phyloP scores from a whole-genome alignment of 2,797 vertebrate species.

The Paguma larvata region DNA sequence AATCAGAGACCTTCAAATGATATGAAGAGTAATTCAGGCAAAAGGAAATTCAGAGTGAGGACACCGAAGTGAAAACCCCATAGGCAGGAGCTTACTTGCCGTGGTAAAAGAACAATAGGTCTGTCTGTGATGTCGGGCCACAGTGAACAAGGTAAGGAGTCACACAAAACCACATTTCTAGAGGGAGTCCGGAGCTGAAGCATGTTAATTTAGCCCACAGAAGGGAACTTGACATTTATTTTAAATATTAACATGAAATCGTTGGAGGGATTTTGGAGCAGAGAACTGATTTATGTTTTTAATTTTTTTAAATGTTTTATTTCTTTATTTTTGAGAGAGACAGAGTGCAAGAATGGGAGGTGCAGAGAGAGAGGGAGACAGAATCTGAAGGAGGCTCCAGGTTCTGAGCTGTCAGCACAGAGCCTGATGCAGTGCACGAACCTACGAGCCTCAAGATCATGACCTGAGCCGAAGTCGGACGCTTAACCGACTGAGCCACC shows the following conservation, averaged over 20 bases:
- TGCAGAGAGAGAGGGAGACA: too few species aligned
- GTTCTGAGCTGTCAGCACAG: too few species aligned
- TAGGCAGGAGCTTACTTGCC: not conserved
- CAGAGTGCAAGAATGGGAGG: too few species aligned
- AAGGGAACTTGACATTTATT: not conserved
- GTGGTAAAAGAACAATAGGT: not conserved
- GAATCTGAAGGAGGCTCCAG: too few species aligned
- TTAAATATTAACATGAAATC: not conserved
- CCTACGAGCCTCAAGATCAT: too few species aligned
- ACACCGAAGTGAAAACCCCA: not conserved
- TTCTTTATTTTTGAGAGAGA: too few species aligned
- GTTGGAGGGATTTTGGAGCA: not conserved
- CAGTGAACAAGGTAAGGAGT: not conserved
- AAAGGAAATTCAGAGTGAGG: not conserved
- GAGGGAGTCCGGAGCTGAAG: not conserved
- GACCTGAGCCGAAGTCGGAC: too few species aligned
- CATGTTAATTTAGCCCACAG: not conserved
- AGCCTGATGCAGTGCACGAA: too few species aligned
- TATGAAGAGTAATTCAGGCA: not conserved
- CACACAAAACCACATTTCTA: not conserved
- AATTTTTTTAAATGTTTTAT: not conserved
- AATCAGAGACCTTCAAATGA: not conserved
- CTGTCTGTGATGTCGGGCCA: not conserved
- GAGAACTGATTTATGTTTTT: constrained; percentile 2
- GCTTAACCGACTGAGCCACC: too few species aligned